Evolutionary conservation across 2,797 vertebrate genomes (phyloP).

Genomic region (Molothrus ater): DNA sequence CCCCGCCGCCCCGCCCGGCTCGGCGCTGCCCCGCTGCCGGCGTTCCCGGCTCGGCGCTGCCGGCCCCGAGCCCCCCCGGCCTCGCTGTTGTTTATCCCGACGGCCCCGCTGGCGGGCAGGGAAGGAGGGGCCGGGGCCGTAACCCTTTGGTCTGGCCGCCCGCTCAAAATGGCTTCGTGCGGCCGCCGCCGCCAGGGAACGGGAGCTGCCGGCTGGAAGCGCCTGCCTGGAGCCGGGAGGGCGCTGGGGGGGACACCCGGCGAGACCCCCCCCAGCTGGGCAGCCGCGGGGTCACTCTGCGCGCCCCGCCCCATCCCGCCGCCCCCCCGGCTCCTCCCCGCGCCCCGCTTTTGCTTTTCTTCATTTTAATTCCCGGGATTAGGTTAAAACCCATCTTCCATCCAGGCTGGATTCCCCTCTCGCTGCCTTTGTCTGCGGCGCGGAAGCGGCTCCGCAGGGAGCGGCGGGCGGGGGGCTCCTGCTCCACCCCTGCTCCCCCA

Average conservation of each 20-base stretch:
- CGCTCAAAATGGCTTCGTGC: conserved; percentile 52
- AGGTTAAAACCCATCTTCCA: background rate
- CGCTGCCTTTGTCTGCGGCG: conserved; percentile 17
- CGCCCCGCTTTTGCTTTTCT: background rate
- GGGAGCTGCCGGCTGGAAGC: background rate
- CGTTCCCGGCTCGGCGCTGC: background rate
- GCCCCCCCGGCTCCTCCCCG: background rate
- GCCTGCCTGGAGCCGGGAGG: background rate
- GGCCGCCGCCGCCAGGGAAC: background rate
- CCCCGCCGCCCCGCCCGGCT: no score
- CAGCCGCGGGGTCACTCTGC: background rate
- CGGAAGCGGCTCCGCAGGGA: background rate
- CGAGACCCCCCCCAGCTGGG: background rate
- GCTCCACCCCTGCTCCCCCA: background rate
- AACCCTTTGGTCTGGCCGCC: background rate
- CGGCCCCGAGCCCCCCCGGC: background rate
- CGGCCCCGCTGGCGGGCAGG: background rate
- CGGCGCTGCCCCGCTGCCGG: background rate
- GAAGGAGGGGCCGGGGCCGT: background rate
- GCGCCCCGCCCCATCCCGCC: no score
- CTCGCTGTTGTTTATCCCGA: conserved; percentile 14
- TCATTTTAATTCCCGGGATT: background rate
- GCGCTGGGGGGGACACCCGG: no score
- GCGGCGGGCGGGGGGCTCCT: background rate
- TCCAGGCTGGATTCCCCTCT: background rate